phyloP scores from a whole-genome alignment of 2,888 invertebrate species.

The Melinaea menophilus region DNA sequence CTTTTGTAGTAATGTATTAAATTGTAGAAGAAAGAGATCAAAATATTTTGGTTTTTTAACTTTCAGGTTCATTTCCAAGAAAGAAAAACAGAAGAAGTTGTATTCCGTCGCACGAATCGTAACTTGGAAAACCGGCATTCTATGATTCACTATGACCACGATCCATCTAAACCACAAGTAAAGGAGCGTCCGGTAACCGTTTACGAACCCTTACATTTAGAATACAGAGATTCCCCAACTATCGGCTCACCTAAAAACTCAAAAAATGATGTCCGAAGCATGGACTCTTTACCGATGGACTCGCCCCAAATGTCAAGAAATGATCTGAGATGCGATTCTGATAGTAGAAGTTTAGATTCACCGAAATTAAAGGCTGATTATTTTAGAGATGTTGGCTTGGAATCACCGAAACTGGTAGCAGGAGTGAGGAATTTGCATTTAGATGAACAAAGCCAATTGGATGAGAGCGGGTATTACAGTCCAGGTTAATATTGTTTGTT shows the following conservation, averaged over 20 bases:
- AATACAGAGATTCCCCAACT: conserved; percentile 65
- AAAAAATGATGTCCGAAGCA: conserved; percentile 61
- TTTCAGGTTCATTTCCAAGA: conserved; percentile 71
- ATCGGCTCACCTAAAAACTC: conserved; percentile 67
- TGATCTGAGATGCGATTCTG: conserved; percentile 64
- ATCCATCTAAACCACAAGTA: conserved; percentile 59
- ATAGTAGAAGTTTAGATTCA: conserved; percentile 65
- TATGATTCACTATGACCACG: conserved; percentile 75
- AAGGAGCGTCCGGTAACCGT: conserved; percentile 69
- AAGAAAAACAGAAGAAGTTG: conserved; percentile 54
- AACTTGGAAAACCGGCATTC: conserved; percentile 69
- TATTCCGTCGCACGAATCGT: conserved; percentile 63
- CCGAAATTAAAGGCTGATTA: conserved; percentile 67
- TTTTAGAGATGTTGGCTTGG: conserved; percentile 60
- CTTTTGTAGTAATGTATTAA: conserved; percentile 6
- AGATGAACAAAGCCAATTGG: conserved; percentile 72
- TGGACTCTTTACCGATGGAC: conserved; percentile 69
- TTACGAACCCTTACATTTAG: conserved; percentile 68
- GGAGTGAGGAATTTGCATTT: conserved; percentile 66
- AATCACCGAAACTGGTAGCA: conserved; percentile 65
- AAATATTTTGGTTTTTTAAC: conserved; percentile 10
- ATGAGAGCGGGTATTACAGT: conserved; percentile 73
- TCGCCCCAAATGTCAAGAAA: conserved; percentile 66
- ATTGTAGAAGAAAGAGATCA: not conserved
- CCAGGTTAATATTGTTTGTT: conserved; percentile 47